These are phyloP conservation scores for Hecatera dysodea DNA, from an alignment of 2,888 invertebrate species.

Conservation along the genomic window DNA sequence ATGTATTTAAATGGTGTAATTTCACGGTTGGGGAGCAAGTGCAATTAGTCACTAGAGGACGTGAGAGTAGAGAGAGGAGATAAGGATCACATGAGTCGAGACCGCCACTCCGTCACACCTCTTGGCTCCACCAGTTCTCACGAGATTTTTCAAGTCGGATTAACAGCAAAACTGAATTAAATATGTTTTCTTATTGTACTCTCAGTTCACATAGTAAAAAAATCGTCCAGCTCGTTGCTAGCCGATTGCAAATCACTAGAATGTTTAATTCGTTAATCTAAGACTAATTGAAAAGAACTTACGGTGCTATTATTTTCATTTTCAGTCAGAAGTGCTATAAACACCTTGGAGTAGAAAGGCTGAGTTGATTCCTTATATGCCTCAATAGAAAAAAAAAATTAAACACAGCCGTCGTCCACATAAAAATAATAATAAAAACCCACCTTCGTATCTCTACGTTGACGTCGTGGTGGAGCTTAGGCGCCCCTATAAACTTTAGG, in stretches of 20 bases:
- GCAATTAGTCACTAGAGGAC: constrained; percentile 85
- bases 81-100: constrained; percentile 73
- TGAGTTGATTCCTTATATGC: too few species aligned
- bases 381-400: too few species aligned
- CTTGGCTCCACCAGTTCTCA: constrained; percentile 67
- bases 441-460: too few species aligned
- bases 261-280: constrained; percentile 11
- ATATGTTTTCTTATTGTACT: constrained; percentile 56
- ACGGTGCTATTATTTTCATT: not conserved
- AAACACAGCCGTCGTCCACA: too few species aligned
- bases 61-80: constrained; percentile 80
- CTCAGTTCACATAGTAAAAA: constrained; percentile 58
- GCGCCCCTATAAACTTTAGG: too few species aligned
- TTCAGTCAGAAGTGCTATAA: not conserved
- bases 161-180: constrained; percentile 64
- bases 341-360: not conserved
- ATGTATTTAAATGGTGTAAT: constrained; percentile 84
- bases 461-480: too few species aligned
- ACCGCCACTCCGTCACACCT: constrained; percentile 71
- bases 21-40: constrained; percentile 82
- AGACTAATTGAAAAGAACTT: constrained; percentile 3
- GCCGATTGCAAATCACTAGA: constrained; percentile 21
- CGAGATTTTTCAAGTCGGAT: constrained; percentile 67
- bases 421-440: too few species aligned
- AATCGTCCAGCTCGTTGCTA: constrained; percentile 22